Conservation (phyloP, 1,140 invertebrate species). For the Venturia canescens region DNA sequence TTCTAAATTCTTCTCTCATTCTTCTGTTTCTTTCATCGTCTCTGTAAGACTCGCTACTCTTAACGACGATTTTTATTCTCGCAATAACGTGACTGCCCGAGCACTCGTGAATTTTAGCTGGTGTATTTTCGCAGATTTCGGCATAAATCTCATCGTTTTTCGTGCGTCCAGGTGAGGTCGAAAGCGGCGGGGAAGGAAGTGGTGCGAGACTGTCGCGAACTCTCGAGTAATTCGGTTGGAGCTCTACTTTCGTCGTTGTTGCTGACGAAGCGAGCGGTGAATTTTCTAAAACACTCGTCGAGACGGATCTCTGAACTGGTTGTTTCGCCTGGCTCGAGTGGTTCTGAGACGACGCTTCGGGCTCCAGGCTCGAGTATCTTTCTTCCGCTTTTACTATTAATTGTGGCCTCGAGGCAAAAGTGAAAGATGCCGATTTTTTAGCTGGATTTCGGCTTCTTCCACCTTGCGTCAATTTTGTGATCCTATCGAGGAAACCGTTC, state of each 20-base stretch:
- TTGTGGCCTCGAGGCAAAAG: slow-evolving; percentile 72
- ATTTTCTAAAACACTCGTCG: slow-evolving; percentile 71
- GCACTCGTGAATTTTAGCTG: slow-evolving; percentile 60
- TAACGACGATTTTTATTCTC: slow-evolving; percentile 73
- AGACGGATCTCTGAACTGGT: slow-evolving; percentile 72
- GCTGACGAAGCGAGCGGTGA: slow-evolving; percentile 50
- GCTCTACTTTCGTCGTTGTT: slow-evolving; percentile 59
- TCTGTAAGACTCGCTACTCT: slow-evolving; percentile 58
- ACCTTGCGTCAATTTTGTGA: slow-evolving; percentile 70
- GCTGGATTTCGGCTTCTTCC: slow-evolving; percentile 70
- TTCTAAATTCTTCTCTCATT: slow-evolving; percentile 63
- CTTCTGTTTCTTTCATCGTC: slow-evolving; percentile 46
- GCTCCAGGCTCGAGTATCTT: slow-evolving; percentile 73
- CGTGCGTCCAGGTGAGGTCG: slow-evolving; percentile 46
- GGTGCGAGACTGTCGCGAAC: slow-evolving; percentile 72
- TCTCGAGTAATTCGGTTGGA: slow-evolving; percentile 69
- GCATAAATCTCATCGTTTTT: slow-evolving; percentile 73
- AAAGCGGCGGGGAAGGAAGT: slow-evolving; percentile 54
- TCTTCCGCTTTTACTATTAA: slow-evolving; percentile 71
- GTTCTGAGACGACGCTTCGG: slow-evolving; percentile 65
- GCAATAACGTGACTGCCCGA: slow-evolving; percentile 73
- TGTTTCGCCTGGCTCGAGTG: slow-evolving; percentile 63
- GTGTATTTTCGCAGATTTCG: slow-evolving; percentile 71
- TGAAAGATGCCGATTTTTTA: slow-evolving; percentile 74
- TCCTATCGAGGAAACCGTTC: slow-evolving; percentile 69